phyloP scores from a whole-genome alignment of 2,888 invertebrate genomes.

The Brassicogethes aeneus region DNA sequence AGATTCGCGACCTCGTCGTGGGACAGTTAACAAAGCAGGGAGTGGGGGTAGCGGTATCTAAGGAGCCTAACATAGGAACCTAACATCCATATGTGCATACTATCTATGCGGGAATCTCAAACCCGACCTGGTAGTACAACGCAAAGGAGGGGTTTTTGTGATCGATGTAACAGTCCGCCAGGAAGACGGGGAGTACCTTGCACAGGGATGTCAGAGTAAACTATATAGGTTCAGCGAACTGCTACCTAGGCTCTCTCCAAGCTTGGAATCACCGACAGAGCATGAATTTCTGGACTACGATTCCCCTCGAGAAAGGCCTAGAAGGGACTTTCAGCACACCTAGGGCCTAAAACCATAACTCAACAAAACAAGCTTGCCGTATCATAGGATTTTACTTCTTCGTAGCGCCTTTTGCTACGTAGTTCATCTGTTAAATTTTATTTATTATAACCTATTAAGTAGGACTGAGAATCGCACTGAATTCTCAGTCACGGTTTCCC shows the following conservation, averaged over 20 bases:
- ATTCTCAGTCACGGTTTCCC: too few relatives aligned
- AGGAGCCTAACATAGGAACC: neutral
- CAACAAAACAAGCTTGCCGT: too few relatives aligned
- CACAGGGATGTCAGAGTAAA: conserved; percentile 15
- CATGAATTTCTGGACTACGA: neutral
- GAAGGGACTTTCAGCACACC: too few relatives aligned
- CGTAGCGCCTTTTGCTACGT: too few relatives aligned
- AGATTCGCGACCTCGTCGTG: conserved; percentile 13
- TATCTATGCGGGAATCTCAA: neutral
- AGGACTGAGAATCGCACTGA: too few relatives aligned
- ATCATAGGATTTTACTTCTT: too few relatives aligned
- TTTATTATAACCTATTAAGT: too few relatives aligned
- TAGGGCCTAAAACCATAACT: too few relatives aligned
- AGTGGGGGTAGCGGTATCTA: neutral
- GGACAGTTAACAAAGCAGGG: too few relatives aligned
- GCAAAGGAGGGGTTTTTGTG: conserved; percentile 20
- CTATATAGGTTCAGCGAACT: too few relatives aligned
- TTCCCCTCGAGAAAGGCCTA: neutral
- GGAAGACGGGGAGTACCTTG: conserved; percentile 14
- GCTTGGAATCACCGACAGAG: neutral
- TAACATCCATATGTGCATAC: too few relatives aligned
- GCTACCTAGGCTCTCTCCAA: neutral
- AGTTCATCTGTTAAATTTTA: too few relatives aligned
- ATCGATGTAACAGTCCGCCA: conserved; percentile 26
- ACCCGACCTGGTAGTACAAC: conserved; percentile 24